Evolutionary conservation across 2,797 vertebrate genomes (phyloP), one percentile per base, ranked within the genome.

Genomic region (Ctenopoma kingsleyae): DNA sequence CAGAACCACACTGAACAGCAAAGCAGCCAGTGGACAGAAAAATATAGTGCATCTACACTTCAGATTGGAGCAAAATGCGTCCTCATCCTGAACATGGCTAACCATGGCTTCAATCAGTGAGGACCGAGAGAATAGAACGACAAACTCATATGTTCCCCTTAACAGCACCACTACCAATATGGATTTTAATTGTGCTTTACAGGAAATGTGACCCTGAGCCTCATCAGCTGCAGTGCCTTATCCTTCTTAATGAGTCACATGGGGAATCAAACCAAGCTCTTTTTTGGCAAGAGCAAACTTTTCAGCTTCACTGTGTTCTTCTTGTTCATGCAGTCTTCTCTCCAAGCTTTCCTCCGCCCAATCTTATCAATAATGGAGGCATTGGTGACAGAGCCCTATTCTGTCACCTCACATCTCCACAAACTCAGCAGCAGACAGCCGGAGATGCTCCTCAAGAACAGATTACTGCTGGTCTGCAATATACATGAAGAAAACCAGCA

Each of bases 401-500:
- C 92, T 94, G 92, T 94, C 94, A 93, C 84, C 91, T 89, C 87
- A 86, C 86, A 93, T 92, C 91, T 93, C 71, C 87, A 87, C 77
- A 84, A 89, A 87, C 88, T 80, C 80, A 72, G 84, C 76, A 60
- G 84, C 87, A 91, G 90, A 81, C 86, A 84, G 87, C 60, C 85
- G 61, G 81, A 74, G 76, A 85, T 57, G 63, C 90, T 90, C 83
- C 84, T 84, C 30, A 71, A 78, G 89, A 91, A 88, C 73, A 91
- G 90, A 94, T 94, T 92, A 93, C 87, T 84, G 82, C 86, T 85
- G 84, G 63, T 84, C 87, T 92, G 87, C 89, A 95, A 94, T 92
- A 93, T 90, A 89, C 87, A 94, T 92, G 90, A 93, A 89, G 88
- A 86, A 88, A 90, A 88, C 85, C 87, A 78, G 76, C 54, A 77